phyloP scores from a whole-genome alignment of 2,888 invertebrate genomes.

The Drosophila rellima region DNA sequence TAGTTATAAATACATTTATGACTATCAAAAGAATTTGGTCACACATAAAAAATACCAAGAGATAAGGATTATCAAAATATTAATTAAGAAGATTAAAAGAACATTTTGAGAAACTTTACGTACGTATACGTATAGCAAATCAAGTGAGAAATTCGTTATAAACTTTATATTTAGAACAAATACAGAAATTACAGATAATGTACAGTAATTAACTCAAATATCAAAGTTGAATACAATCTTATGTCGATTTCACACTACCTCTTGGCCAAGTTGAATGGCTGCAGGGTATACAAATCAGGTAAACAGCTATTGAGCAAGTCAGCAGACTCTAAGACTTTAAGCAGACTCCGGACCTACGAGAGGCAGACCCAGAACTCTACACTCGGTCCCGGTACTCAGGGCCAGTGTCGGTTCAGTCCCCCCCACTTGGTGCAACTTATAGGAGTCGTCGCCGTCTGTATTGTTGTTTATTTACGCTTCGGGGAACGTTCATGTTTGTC shows the following conservation, averaged over 20 bases:
- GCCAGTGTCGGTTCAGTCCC: conserved; percentile 15
- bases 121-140: too few species aligned
- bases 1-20: background rate
- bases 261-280: background rate
- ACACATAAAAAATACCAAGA: background rate
- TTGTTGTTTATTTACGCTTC: conserved; percentile 62
- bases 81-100: background rate
- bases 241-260: background rate
- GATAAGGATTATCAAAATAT: background rate
- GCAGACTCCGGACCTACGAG: conserved; percentile 1
- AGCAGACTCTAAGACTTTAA: background rate
- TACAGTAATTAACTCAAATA: too few species aligned
- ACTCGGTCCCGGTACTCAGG: background rate
- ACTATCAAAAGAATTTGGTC: background rate
- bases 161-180: too few species aligned
- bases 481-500: conserved; percentile 69
- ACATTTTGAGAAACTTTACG: background rate
- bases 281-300: conserved; percentile 37
- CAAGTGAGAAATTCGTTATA: too few species aligned
- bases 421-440: conserved; percentile 11
- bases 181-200: too few species aligned
- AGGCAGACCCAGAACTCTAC: background rate
- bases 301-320: conserved; percentile 11
- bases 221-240: background rate
- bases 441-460: conserved; percentile 30